Evolutionary conservation across 2,888 invertebrate genomes (phyloP).

Genomic region (Drosophila nr. fundita): DNA sequence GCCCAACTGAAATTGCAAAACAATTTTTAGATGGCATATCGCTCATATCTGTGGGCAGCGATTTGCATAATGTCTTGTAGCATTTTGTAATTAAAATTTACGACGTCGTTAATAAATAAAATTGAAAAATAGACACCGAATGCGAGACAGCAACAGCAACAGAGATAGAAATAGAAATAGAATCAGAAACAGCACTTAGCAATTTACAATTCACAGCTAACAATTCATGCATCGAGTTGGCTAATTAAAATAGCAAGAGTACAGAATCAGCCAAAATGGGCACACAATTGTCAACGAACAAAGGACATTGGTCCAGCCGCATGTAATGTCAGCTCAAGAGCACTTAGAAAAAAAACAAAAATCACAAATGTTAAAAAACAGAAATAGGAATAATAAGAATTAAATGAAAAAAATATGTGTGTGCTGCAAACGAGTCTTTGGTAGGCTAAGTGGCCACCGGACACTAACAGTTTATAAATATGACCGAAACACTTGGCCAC

Average conservation of each 20-base stretch:
- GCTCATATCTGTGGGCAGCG: constrained; percentile 31
- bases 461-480: constrained; percentile 67
- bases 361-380: constrained; percentile 9
- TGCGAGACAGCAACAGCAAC: constrained; percentile 18
- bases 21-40: constrained; percentile 22
- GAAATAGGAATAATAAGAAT: constrained; percentile 19
- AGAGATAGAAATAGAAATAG: neutral
- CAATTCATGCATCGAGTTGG: constrained; percentile 57
- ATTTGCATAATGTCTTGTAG: constrained; percentile 75
- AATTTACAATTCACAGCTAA: constrained; percentile 49
- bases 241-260: constrained; percentile 64
- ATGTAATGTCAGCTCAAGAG: constrained; percentile 71
- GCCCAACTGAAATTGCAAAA: constrained; percentile 28
- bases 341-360: constrained; percentile 26
- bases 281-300: constrained; percentile 71
- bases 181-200: neutral
- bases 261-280: constrained; percentile 49
- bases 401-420: constrained; percentile 8
- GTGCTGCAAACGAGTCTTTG: constrained; percentile 34
- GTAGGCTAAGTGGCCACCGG: constrained; percentile 62
- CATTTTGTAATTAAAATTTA: constrained; percentile 77
- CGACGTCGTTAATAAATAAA: constrained; percentile 58
- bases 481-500: constrained; percentile 70
- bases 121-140: constrained; percentile 11
- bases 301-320: constrained; percentile 64